Evolutionary conservation across 2,797 vertebrate genomes (phyloP).

Genomic region (Pogoniulus pusillus): DNA sequence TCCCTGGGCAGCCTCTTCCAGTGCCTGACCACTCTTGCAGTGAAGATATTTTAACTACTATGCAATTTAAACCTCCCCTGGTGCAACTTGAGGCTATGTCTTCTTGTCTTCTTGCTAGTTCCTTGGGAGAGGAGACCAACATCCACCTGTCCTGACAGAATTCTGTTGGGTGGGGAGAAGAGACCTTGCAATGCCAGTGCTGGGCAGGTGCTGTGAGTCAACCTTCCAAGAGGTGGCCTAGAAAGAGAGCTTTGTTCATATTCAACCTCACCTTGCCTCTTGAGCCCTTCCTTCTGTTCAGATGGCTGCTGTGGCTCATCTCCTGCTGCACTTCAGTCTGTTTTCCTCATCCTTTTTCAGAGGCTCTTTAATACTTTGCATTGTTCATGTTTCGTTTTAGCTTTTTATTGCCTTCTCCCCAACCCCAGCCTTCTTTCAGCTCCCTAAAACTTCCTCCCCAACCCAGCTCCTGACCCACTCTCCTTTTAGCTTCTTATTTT

Average conservation of each 20-base stretch:
- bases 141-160: neutral
- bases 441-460: neutral
- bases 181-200: rapidly evolving
- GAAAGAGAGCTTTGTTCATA: neutral
- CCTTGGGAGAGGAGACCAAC: too few species aligned
- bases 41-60: too few species aligned
- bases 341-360: neutral
- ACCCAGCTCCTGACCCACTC: neutral
- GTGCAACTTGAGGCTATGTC: too few species aligned
- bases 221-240: neutral
- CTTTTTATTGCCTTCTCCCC: slow-evolving; percentile 31
- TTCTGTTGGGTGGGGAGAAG: rapidly evolving
- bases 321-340: neutral
- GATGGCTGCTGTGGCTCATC: neutral
- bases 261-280: neutral
- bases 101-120: too few species aligned
- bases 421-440: neutral
- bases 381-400: slow-evolving; percentile 24
- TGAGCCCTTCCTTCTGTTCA: neutral
- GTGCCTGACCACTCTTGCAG: too few species aligned
- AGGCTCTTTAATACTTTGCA: neutral
- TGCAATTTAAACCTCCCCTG: too few species aligned
- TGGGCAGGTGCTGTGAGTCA: neutral
- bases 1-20: too few species aligned
- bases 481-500: slow-evolving; percentile 16